Evolutionary conservation across 2,888 invertebrate genomes (phyloP).

Genomic region (Tholera decimalis): DNA sequence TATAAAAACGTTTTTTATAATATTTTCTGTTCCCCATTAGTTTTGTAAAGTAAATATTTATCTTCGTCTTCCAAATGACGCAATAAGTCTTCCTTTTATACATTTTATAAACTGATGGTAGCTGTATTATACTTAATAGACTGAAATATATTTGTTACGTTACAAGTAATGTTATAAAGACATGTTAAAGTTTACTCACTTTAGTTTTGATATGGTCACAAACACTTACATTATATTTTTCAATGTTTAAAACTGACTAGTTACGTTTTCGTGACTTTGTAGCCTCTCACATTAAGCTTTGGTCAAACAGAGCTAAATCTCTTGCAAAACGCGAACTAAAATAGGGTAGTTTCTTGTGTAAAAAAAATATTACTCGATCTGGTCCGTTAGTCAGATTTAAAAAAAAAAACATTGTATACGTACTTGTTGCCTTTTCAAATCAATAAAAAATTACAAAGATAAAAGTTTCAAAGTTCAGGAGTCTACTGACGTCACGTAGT

Average conservation of each 20-base stretch:
- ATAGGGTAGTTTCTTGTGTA: no score
- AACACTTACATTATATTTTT: not conserved
- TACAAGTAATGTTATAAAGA: constrained; percentile 33
- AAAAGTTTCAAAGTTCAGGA: no score
- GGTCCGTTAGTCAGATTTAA: not conserved
- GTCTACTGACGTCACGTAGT: no score
- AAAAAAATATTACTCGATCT: no score
- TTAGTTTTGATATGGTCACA: constrained; percentile 27
- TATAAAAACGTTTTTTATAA: constrained; percentile 6
- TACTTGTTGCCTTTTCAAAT: no score
- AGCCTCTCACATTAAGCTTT: not conserved
- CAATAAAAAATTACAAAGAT: no score
- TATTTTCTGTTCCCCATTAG: constrained; percentile 11
- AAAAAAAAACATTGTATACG: no score
- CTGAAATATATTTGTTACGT: constrained; percentile 61
- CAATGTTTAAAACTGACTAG: not conserved
- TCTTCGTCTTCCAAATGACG: constrained; percentile 55
- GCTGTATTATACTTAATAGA: constrained; percentile 67
- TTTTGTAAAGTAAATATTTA: constrained; percentile 2
- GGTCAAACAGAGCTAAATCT: not conserved
- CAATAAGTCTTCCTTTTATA: constrained; percentile 61
- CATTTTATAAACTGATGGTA: constrained; percentile 49
- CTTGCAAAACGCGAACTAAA: not conserved
- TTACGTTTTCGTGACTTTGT: not conserved
- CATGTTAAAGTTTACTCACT: constrained; percentile 3